These are phyloP conservation scores for Cataglyphis albicans DNA, from an alignment of 2,888 invertebrate genomes.

Conservation along the genomic window DNA sequence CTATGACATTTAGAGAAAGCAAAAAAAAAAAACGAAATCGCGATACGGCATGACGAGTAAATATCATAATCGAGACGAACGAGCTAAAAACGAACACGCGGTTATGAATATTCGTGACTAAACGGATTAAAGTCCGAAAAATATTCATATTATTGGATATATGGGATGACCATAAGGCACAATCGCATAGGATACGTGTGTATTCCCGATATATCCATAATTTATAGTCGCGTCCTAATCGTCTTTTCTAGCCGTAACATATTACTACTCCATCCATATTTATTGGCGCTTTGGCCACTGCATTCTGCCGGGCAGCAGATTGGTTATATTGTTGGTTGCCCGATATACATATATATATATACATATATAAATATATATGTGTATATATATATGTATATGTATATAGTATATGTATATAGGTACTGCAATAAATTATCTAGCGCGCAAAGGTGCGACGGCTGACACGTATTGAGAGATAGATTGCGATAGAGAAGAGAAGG, in stretches of 20 bases:
- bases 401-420: background rate
- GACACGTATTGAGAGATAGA: slow-evolving; percentile 65
- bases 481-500: slow-evolving; percentile 57
- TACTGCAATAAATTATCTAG: slow-evolving; percentile 69
- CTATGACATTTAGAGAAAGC: background rate
- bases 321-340: slow-evolving; percentile 69
- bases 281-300: slow-evolving; percentile 66
- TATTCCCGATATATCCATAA: slow-evolving; percentile 58
- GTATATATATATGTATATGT: background rate
- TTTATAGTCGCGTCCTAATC: slow-evolving; percentile 72
- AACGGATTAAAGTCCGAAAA: slow-evolving; percentile 49
- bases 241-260: slow-evolving; percentile 72
- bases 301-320: slow-evolving; percentile 68
- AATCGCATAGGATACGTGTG: slow-evolving; percentile 6
- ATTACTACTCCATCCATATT: slow-evolving; percentile 74
- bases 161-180: slow-evolving; percentile 26
- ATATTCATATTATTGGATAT: slow-evolving; percentile 52
- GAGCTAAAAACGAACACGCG: slow-evolving; percentile 30
- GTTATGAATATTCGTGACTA: slow-evolving; percentile 43
- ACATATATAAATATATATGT: slow-evolving; percentile 6
- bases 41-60: background rate
- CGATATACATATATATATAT: slow-evolving; percentile 2
- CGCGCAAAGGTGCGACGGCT: slow-evolving; percentile 67
- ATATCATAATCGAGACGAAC: slow-evolving; percentile 36
- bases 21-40: slow-evolving; percentile 4